Base-by-base conservation (phyloP, 2,888 invertebrate genomes). In the Shargacucullia verbasci region DNA sequence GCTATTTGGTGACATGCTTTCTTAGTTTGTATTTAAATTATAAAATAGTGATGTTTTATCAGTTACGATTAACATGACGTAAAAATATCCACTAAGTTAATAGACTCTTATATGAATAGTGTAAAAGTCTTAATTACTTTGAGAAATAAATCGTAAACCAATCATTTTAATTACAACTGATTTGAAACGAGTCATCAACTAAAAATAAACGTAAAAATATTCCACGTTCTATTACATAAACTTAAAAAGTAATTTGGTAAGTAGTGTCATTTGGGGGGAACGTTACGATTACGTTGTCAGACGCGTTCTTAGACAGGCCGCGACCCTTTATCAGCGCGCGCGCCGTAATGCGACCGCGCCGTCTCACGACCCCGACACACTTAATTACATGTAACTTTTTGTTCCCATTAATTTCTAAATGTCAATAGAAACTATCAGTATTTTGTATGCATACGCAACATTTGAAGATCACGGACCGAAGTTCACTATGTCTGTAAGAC, bases 221-320 rank as follows among this genome's bases (percentile, higher is more conserved):
- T 70, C 70, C 54, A 29, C 14, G 12, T 33, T 27, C 34, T 39
- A 20, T 43, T 38, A 50, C 14, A 7, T 34, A 15, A 47, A 46
- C 11, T 27, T 44, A 2, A 14, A 29, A 33, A 49, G 68, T 46
- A 48, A 44, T 65, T 57, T 57, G 34, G 50, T 39, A 27, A 47
- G 47, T 63, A 31, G 34, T 55, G 59, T 73, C 62, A 76, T 76
- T 59, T 70, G 20, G 41, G 37, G 59, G 67, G 49, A 56, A 59
- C 50, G 52, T 59, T 71, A 54, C 54, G 58, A 70, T 63, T 67
- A 57, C 52, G 41, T 57, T 48, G 70, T 66, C 74, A 86, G 81
- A 83, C 83, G 72, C 66, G 70, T 62, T 65, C 64, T 68, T 82
- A 86, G 86, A 86, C 88, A 79, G 86, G 82, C 75, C 84, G 73